Percentiles rank a stretch among this genome's conserved stretches.
These are phyloP conservation scores for Hippasteria phrygiana DNA, from an alignment of 53 echinoderm and acorn worm species.

Conservation along the genomic window DNA sequence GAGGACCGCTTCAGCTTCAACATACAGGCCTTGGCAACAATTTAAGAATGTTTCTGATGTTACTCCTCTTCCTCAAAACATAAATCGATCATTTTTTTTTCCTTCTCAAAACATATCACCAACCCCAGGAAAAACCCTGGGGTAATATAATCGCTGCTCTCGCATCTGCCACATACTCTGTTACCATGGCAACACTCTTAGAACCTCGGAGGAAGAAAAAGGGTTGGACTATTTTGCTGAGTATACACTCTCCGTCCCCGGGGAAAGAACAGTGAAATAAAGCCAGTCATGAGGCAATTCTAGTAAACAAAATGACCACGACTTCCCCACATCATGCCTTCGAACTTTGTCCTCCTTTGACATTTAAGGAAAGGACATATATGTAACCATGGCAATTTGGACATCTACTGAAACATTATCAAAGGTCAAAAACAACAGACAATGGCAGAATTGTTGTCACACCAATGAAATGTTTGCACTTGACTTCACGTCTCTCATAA, in stretches of 20 bases:
- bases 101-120: neutral
- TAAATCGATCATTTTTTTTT: constrained; percentile 1
- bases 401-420: no score
- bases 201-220: neutral
- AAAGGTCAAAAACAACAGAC: no score
- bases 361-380: no score
- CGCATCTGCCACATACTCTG: constrained; percentile 31
- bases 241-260: no score
- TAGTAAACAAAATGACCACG: no score
- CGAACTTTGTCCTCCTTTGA: no score
- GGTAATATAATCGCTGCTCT: constrained; percentile 28
- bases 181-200: constrained; percentile 27
- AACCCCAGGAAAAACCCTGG: neutral
- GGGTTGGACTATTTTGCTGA: no score
- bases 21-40: neutral
- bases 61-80: neutral
- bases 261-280: no score
- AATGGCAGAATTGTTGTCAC: no score
- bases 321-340: no score
- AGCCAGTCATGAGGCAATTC: neutral
- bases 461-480: no score
- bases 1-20: neutral
- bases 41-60: constrained; percentile 23
- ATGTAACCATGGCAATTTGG: neutral
- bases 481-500: no score